Evolutionary conservation across 2,113 vertebrate species (phyloP).

Genomic region (Alces alces): DNA sequence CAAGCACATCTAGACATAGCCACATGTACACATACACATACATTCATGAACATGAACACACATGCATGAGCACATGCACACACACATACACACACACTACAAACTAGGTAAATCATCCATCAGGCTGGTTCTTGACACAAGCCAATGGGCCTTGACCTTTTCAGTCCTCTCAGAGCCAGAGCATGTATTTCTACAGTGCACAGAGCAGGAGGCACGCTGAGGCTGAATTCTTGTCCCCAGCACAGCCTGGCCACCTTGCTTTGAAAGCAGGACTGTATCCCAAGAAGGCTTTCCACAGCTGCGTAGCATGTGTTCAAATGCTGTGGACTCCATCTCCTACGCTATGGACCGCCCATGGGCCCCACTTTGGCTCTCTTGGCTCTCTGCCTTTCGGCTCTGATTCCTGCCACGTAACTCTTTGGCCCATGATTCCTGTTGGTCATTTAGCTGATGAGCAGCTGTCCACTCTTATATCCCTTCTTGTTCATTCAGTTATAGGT

Average conservation of each 20-base stretch:
- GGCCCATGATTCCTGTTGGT: not conserved
- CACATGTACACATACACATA: not conserved
- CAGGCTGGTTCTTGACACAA: not conserved
- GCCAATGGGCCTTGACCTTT: not conserved
- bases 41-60: not conserved
- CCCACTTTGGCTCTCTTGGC: not conserved
- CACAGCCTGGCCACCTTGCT: not conserved
- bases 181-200: not conserved
- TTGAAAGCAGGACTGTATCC: not conserved
- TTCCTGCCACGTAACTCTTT: not conserved
- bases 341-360: not conserved
- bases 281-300: not conserved
- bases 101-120: not conserved
- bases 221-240: not conserved
- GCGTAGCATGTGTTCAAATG: not conserved
- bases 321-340: not conserved
- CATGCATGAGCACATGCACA: fast-evolving
- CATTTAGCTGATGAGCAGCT: not conserved
- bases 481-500: not conserved
- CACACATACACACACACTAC: not conserved
- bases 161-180: not conserved
- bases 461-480: not conserved
- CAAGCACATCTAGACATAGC: not conserved
- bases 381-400: not conserved
- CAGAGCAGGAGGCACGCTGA: not conserved